A percentile compares a stretch with the other conserved stretches of the same genome.
These are phyloP conservation scores for Cydia pomonella DNA, from an alignment of 1,140 invertebrate genomes.

Conservation along the genomic window DNA sequence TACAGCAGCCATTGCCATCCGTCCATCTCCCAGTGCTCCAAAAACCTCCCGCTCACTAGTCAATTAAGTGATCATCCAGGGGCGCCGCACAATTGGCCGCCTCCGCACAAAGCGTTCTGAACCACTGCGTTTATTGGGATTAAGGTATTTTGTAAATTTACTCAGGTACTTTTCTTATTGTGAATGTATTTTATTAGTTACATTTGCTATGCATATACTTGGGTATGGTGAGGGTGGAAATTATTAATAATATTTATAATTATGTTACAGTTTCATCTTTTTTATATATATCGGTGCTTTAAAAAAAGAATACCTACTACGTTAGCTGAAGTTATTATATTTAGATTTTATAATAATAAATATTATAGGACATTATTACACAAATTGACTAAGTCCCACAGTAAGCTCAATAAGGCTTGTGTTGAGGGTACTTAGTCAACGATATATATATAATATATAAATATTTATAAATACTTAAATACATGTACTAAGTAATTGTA, in stretches of 20 bases:
- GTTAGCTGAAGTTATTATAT: too few relatives aligned
- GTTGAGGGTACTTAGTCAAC: too few relatives aligned
- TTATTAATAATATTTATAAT: background rate
- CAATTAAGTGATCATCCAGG: slow-evolving; percentile 78
- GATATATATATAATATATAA: too few relatives aligned
- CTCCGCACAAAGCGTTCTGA: slow-evolving; percentile 63
- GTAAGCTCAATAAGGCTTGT: too few relatives aligned
- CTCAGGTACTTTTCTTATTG: background rate
- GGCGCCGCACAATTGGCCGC: slow-evolving; percentile 75
- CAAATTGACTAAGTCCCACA: too few relatives aligned
- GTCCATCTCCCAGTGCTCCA: slow-evolving; percentile 36
- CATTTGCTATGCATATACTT: background rate
- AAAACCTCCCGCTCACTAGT: slow-evolving; percentile 69
- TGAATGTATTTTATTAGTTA: background rate
- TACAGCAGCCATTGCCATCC: background rate
- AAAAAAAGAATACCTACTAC: too few relatives aligned
- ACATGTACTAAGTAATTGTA: too few relatives aligned
- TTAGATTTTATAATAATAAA: too few relatives aligned
- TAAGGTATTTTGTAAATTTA: background rate
- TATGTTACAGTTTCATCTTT: background rate
- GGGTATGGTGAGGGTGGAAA: background rate
- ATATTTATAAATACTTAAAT: too few relatives aligned
- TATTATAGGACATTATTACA: too few relatives aligned
- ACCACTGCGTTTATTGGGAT: background rate
- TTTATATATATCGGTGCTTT: too few relatives aligned